phyloP scores from a whole-genome alignment of 2,113 vertebrate genomes.

The Barbus barbus region DNA sequence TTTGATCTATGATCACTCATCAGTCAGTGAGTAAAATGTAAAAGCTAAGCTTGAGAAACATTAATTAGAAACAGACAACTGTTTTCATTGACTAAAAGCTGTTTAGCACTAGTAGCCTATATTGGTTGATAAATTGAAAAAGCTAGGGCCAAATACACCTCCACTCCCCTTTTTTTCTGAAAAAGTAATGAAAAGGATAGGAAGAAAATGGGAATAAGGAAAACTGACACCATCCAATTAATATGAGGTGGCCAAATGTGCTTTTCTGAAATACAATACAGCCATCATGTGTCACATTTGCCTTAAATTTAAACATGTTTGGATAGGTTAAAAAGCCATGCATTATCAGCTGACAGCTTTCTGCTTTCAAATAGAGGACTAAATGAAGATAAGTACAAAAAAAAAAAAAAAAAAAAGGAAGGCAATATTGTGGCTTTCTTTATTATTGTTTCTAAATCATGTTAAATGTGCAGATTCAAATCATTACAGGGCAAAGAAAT shows the following conservation, averaged over 20 bases:
- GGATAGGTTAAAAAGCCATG: too few relatives aligned
- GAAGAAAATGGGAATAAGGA: neutral
- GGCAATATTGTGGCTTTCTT: neutral
- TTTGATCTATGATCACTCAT: neutral
- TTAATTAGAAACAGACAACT: neutral
- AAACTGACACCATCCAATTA: neutral
- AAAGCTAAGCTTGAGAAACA: neutral
- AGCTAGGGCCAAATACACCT: neutral
- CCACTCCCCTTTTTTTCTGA: neutral
- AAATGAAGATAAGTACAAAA: too few relatives aligned
- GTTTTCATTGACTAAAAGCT: conserved; percentile 2
- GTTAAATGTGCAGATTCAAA: neutral
- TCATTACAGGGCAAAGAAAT: too few relatives aligned
- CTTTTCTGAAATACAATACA: neutral
- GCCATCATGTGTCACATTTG: neutral
- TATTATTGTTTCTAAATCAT: neutral
- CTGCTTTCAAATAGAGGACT: too few relatives aligned
- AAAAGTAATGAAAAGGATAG: neutral
- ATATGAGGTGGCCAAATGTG: neutral
- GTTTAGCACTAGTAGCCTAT: neutral
- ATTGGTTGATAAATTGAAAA: neutral
- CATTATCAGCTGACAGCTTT: too few relatives aligned
- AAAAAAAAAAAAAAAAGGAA: too few relatives aligned
- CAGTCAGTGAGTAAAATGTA: neutral
- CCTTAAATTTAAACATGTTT: neutral